Conservation (phyloP, 2,888 invertebrate genomes). For the Diabrotica balteata region DNA sequence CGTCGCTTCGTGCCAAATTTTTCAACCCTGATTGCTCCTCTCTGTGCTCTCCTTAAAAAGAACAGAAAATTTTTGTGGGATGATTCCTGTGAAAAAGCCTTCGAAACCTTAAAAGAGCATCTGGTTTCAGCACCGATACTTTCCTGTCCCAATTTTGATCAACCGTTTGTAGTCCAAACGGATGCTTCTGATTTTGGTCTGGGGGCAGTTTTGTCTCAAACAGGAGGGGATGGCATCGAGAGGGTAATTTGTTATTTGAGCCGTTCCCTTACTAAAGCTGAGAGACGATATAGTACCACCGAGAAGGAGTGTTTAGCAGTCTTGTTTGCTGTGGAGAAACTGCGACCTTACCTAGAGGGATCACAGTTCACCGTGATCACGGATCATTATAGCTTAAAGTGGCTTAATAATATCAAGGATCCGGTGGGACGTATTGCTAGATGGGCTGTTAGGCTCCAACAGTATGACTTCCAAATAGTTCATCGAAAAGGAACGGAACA, state of each 20-base stretch:
- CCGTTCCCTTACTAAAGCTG: not conserved
- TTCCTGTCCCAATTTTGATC: not conserved
- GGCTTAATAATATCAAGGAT: slow-evolving; percentile 27
- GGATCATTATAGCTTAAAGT: slow-evolving; percentile 32
- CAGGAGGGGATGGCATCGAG: not conserved
- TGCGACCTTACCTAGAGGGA: slow-evolving; percentile 32
- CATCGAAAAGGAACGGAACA: slow-evolving; percentile 17
- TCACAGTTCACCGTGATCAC: slow-evolving; percentile 32
- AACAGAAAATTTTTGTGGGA: not conserved
- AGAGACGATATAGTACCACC: not conserved
- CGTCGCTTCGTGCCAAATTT: slow-evolving; percentile 28
- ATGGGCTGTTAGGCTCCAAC: slow-evolving; percentile 35
- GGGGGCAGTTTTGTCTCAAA: not conserved
- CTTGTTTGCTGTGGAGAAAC: not conserved
- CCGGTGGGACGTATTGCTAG: too few relatives aligned
- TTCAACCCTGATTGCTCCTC: too few relatives aligned
- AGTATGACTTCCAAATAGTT: slow-evolving; percentile 32
- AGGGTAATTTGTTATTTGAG: not conserved
- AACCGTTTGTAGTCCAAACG: not conserved
- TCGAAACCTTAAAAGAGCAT: not conserved
- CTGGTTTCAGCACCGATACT: not conserved
- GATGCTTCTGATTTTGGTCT: not conserved
- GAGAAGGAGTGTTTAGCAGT: not conserved
- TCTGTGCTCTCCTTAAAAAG: too few relatives aligned
- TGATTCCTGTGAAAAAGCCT: not conserved